Evolutionary conservation across 2,113 vertebrate species (phyloP), one percentile per base, ranked within the genome.

Genomic region (Lanius ludovicianus): DNA sequence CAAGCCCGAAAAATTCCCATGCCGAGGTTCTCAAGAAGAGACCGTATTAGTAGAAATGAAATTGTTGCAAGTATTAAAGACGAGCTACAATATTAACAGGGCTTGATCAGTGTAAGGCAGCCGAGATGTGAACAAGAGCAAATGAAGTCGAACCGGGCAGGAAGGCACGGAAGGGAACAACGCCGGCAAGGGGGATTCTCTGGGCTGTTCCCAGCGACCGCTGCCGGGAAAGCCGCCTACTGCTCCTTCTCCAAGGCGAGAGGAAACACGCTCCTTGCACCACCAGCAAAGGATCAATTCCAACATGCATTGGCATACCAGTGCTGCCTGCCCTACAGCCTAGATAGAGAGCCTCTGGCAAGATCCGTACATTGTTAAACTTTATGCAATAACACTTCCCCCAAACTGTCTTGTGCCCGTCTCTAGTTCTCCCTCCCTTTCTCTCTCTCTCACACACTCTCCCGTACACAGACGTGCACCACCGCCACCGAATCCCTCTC

Each of bases 331-430:
- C 67, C 53, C 37, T 8, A 57, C 62, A 68, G 86, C 57, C 57
- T 11, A 0, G 1, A 5, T 0, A 9, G 65, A 19, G 25, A 52
- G 13, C 64, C 14, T 31, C 74, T 5, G 68, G 41, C 80, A 6
- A 44, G 46, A 30, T 30, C n/a, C 14, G 1, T 4, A 1, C 10
- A 1, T 2, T 7, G 53, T 15, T 59, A 19, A 93, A 93, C 89
- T 95, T 94, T 9, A 21, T 16, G 52, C 14, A 56, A 3, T 10
- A 59, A 2, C 5, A n/a, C 33, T 22, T 44, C 11, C 15, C 64
- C 30, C 56, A 2, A 20, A 60, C 77, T 50, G 84, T 91, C 64
- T 31, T 20, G 27, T 65, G 90, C 80, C 56, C 3, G 37, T 27
- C 65, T 20, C 74, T 27, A 3, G 27, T 6, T 76, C n/a, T 39